A percentile compares a stretch with the other conserved stretches of the same genome.
phyloP scores from a whole-genome alignment of 2,888 invertebrate genomes.

The Hypena proboscidalis region DNA sequence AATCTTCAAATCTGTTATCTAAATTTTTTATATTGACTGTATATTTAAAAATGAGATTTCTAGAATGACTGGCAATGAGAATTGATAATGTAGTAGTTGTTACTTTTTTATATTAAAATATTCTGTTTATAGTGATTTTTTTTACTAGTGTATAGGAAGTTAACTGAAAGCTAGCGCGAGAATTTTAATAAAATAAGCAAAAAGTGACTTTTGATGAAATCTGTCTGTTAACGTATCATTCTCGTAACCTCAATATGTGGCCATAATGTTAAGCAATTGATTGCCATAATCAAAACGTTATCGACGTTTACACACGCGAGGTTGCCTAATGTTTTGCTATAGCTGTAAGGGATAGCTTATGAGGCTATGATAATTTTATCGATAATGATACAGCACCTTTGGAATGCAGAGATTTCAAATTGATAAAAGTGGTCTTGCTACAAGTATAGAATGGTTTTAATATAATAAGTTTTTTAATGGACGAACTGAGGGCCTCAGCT shows the following conservation, averaged over 20 bases:
- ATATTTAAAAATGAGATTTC: no score
- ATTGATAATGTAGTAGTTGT: no score
- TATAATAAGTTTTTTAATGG: no score
- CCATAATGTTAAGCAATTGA: constrained; percentile 40
- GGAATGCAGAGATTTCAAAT: background rate
- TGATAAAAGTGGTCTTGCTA: background rate
- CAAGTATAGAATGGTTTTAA: background rate
- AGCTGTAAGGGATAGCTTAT: constrained; percentile 25
- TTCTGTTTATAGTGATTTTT: no score
- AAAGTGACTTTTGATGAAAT: constrained; percentile 20
- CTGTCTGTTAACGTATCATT: constrained; percentile 29
- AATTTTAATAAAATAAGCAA: no score
- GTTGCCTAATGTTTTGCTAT: constrained; percentile 40
- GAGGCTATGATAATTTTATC: constrained; percentile 16
- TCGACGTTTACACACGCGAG: constrained; percentile 55
- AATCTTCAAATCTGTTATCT: no score
- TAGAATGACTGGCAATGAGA: no score
- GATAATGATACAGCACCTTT: constrained; percentile 6
- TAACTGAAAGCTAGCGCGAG: no score
- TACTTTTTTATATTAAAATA: no score
- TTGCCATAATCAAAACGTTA: constrained; percentile 50
- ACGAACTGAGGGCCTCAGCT: no score
- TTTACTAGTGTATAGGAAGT: background rate
- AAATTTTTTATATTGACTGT: no score
- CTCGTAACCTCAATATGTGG: constrained; percentile 41